A percentile compares a stretch with the other conserved stretches of the same genome.
Conservation (phyloP, 2,888 invertebrate species). For the Xestia ashworthii region DNA sequence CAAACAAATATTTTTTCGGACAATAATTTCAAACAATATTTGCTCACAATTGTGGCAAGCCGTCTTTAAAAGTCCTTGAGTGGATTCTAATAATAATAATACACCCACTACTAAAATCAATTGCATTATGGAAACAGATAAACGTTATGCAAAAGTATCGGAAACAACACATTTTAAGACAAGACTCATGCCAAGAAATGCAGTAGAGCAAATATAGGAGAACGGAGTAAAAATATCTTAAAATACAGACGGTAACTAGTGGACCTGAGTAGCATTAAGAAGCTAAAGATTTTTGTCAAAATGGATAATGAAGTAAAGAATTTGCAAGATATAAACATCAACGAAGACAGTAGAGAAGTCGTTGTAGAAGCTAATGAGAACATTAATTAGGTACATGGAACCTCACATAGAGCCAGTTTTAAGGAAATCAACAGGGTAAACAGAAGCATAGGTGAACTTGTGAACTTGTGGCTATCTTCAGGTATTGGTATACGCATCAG, state of each 20-base stretch:
- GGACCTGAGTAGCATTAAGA: constrained; percentile 14
- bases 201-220: background rate
- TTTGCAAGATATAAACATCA: background rate
- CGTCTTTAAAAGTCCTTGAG: constrained; percentile 11
- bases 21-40: background rate
- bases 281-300: constrained; percentile 27
- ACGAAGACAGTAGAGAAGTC: background rate
- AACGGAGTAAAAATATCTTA: constrained; percentile 4
- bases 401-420: background rate
- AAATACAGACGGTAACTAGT: constrained; percentile 32
- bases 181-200: constrained; percentile 46
- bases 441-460: background rate
- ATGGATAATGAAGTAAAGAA: background rate
- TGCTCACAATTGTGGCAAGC: background rate
- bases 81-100: constrained; percentile 23
- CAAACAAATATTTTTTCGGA: too few species aligned
- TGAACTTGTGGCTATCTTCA: too few species aligned
- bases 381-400: background rate
- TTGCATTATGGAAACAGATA: constrained; percentile 6
- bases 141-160: constrained; percentile 10
- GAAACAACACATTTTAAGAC: constrained; percentile 7
- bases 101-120: background rate
- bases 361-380: background rate
- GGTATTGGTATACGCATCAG: too few species aligned
- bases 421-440: background rate